Evolutionary conservation across 1,140 invertebrate species (phyloP).

Genomic region (Trichoplusia ni): DNA sequence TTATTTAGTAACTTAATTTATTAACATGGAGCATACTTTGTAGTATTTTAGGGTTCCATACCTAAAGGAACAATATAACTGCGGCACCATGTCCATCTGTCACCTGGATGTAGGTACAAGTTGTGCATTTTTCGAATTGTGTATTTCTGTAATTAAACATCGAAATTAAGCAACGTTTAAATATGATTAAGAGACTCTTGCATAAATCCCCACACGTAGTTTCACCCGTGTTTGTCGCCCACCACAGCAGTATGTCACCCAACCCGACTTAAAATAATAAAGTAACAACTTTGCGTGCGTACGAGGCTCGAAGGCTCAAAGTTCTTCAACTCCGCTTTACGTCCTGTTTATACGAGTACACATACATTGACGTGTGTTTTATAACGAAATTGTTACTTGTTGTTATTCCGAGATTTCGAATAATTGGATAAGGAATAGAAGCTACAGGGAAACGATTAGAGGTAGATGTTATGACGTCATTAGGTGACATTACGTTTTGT

Average conservation of each 20-base stretch:
- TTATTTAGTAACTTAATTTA: too few species aligned
- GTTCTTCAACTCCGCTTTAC: slow-evolving; percentile 20
- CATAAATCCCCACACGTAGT: not conserved
- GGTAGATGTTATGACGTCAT: too few species aligned
- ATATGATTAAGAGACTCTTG: too few species aligned
- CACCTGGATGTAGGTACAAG: too few species aligned
- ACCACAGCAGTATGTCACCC: slow-evolving; percentile 6
- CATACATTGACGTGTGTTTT: slow-evolving; percentile 2
- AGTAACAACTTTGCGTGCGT: slow-evolving; percentile 27
- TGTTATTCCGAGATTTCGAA: not conserved
- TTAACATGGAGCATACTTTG: too few species aligned
- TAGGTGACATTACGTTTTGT: too few species aligned
- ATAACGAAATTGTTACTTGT: slow-evolving; percentile 18
- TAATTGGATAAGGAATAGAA: slow-evolving; percentile 3
- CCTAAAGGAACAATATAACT: too few species aligned
- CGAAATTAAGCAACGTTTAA: too few species aligned
- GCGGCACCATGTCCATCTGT: too few species aligned
- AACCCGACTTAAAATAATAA: slow-evolving; percentile 29
- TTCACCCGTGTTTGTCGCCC: not conserved
- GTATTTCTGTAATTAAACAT: too few species aligned
- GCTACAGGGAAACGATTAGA: not conserved
- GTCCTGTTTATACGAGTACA: not conserved
- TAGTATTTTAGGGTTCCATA: too few species aligned
- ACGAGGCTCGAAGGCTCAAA: slow-evolving; percentile 11
- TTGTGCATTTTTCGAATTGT: too few species aligned